Evolutionary conservation across 2,888 invertebrate genomes (phyloP).

Genomic region (Campaea margaritaria): DNA sequence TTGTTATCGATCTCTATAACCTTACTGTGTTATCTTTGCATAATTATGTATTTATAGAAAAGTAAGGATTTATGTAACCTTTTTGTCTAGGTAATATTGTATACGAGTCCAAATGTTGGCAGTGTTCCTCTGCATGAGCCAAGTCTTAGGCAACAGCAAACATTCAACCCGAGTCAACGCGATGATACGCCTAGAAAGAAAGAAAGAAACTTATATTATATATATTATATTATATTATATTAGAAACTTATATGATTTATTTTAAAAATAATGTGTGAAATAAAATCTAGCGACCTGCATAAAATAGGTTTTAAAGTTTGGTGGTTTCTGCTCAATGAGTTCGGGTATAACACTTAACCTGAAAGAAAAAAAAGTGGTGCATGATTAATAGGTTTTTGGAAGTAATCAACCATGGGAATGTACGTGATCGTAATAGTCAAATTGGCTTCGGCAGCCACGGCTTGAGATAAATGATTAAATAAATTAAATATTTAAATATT

Average conservation of each 20-base stretch:
- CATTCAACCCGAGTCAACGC: conserved; percentile 87
- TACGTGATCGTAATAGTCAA: no score
- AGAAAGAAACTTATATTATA: no score
- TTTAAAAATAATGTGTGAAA: neutral
- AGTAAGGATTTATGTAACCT: conserved; percentile 52
- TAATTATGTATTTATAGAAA: no score
- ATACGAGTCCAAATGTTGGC: conserved; percentile 88
- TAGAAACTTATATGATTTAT: neutral
- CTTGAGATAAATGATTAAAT: no score
- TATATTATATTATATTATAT: no score
- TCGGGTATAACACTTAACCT: conserved; percentile 60
- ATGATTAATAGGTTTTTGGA: no score
- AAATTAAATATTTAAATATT: no score
- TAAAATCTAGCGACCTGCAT: conserved; percentile 67
- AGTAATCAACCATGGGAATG: no score
- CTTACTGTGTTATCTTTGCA: no score
- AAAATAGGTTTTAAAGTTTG: conserved; percentile 66
- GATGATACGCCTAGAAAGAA: conserved; percentile 84
- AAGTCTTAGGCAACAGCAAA: conserved; percentile 88
- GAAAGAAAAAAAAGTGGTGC: conserved; percentile 38
- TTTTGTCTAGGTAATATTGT: conserved; percentile 84
- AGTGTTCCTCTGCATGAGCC: conserved; percentile 87
- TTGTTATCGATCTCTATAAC: no score
- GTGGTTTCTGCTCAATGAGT: conserved; percentile 18
- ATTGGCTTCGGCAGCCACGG: no score